Evolutionary conservation across 2,888 invertebrate species (phyloP).

Genomic region (Hirtodrosophila confusa): DNA sequence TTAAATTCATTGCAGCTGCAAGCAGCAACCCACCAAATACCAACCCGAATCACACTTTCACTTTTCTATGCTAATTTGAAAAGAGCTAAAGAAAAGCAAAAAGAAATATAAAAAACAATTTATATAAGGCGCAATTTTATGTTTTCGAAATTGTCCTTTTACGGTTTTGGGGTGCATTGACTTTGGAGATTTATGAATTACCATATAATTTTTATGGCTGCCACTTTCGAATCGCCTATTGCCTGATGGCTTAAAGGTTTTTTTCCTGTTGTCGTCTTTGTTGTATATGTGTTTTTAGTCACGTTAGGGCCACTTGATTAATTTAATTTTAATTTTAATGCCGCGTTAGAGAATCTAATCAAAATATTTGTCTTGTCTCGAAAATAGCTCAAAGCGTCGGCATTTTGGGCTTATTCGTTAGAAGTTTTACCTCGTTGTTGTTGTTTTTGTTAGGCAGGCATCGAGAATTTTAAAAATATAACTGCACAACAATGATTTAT

Average conservation of each 20-base stretch:
- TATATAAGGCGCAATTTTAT: slow-evolving; percentile 37
- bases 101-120: slow-evolving; percentile 18
- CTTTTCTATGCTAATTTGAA: slow-evolving; percentile 71
- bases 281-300: slow-evolving; percentile 22
- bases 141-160: slow-evolving; percentile 61
- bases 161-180: slow-evolving; percentile 48
- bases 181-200: slow-evolving; percentile 39
- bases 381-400: slow-evolving; percentile 61
- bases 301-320: slow-evolving; percentile 58
- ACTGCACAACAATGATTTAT: slow-evolving; percentile 56
- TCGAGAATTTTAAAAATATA: slow-evolving; percentile 27
- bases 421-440: slow-evolving; percentile 6
- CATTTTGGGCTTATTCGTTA: slow-evolving; percentile 25
- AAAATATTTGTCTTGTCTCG: slow-evolving; percentile 58
- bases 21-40: slow-evolving; percentile 40
- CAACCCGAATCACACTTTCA: slow-evolving; percentile 62
- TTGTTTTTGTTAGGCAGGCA: slow-evolving; percentile 8
- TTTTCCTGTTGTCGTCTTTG: slow-evolving; percentile 22
- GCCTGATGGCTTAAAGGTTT: slow-evolving; percentile 22
- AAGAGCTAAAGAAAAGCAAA: slow-evolving; percentile 18
- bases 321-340: slow-evolving; percentile 65
- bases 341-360: slow-evolving; percentile 48
- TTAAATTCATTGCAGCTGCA: slow-evolving; percentile 74
- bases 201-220: slow-evolving; percentile 45
- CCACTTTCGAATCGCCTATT: slow-evolving; percentile 38